Evolutionary conservation across 2,113 vertebrate genomes (phyloP).

Genomic region (Hassar affinis): DNA sequence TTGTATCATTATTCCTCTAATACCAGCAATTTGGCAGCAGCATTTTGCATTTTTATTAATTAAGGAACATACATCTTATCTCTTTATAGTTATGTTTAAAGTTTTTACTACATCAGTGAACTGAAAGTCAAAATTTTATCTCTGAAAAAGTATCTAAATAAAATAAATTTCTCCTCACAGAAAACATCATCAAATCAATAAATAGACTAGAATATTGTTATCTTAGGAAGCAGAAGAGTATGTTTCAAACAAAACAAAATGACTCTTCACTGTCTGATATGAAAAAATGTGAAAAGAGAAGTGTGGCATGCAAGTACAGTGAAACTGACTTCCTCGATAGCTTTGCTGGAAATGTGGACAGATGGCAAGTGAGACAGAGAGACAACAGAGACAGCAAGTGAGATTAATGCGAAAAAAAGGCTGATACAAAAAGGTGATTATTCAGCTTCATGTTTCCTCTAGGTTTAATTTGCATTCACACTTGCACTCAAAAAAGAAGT

Average conservation of each 20-base stretch:
- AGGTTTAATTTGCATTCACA: neutral
- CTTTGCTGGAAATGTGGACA: conserved; percentile 2
- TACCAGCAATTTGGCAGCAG: neutral
- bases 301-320: conserved; percentile 11
- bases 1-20: neutral
- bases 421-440: conserved; percentile 2
- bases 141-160: neutral
- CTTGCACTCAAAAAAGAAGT: neutral
- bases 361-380: conserved; percentile 23
- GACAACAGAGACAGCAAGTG: neutral
- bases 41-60: neutral
- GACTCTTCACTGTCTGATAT: neutral
- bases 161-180: neutral
- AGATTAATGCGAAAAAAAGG: neutral
- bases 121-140: neutral
- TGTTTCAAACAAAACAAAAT: neutral
- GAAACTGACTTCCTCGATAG: neutral
- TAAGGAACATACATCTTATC: neutral
- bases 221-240: neutral
- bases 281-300: conserved; percentile 16
- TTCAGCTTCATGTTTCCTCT: neutral
- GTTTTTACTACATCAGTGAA: neutral
- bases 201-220: neutral
- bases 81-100: neutral
- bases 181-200: neutral